These are phyloP conservation scores for Paragorgia papillata DNA, from an alignment of 92 coral and sea anemone species.

Conservation along the genomic window DNA sequence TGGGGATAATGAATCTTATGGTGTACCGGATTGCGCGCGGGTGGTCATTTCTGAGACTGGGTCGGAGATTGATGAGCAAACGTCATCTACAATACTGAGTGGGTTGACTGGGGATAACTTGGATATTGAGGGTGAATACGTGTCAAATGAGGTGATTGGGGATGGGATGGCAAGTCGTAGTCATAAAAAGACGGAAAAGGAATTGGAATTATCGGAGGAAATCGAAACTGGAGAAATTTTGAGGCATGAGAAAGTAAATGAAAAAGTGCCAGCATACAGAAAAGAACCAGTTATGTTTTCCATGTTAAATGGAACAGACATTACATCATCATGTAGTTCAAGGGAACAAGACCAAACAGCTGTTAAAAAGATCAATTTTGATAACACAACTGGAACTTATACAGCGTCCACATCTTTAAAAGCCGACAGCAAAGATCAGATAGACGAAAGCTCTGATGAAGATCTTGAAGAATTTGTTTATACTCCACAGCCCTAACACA, in stretches of 20 bases:
- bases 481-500: not conserved
- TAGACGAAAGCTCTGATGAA: conserved; percentile 26
- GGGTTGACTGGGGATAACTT: not conserved
- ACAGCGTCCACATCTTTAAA: too few relatives aligned
- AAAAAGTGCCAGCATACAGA: not conserved
- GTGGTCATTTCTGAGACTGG: not conserved
- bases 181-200: not conserved
- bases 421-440: too few relatives aligned
- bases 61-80: not conserved
- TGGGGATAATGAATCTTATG: not conserved
- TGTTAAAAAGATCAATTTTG: not conserved
- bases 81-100: not conserved
- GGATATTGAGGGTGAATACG: not conserved
- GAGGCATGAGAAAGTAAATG: not conserved
- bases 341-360: not conserved
- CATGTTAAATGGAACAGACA: not conserved
- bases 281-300: not conserved
- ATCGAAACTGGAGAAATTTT: not conserved
- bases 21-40: not conserved
- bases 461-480: conserved; percentile 32
- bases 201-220: too few relatives aligned
- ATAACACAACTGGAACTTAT: not conserved
- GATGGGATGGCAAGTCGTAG: too few relatives aligned
- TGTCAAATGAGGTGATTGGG: not conserved
- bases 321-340: not conserved